These are phyloP conservation scores for Tenualosa thibaudeaui DNA, from an alignment of 2,797 vertebrate species.

Conservation along the genomic window DNA sequence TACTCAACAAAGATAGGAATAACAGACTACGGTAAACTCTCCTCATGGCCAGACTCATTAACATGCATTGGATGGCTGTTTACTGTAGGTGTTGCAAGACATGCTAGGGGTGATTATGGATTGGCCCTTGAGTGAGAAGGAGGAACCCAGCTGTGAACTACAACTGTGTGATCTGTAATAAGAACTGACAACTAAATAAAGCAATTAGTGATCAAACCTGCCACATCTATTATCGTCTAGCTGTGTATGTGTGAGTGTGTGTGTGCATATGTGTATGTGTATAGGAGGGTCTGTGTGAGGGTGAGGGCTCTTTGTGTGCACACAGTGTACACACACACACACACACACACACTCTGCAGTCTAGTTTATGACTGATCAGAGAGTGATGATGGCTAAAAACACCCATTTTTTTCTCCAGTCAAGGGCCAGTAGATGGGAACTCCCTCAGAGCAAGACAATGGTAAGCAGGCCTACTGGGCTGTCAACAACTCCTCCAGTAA, in stretches of 20 bases:
- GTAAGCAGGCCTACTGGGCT: neutral
- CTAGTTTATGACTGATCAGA: neutral
- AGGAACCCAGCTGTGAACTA: neutral
- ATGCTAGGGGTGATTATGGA: neutral
- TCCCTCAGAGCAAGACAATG: neutral
- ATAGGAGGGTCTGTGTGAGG: neutral
- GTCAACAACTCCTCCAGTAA: neutral
- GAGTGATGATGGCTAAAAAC: neutral
- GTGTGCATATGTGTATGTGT: too few relatives aligned
- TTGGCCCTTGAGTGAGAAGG: neutral
- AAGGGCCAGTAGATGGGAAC: neutral
- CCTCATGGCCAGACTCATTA: too few relatives aligned
- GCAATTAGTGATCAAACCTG: neutral
- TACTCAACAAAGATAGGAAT: too few relatives aligned
- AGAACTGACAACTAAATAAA: conserved; percentile 44
- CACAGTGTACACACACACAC: neutral
- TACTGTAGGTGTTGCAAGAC: neutral
- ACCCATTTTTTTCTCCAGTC: too few relatives aligned
- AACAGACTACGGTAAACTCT: too few relatives aligned
- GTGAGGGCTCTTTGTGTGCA: neutral
- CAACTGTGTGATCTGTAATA: conserved; percentile 21
- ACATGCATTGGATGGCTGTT: neutral
- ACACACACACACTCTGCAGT: neutral
- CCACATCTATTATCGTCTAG: conserved; percentile 12
- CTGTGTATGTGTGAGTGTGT: conserved; percentile 13